Base-by-base conservation (phyloP, 1,140 invertebrate genomes). In the Aleiodes sp. region DNA sequence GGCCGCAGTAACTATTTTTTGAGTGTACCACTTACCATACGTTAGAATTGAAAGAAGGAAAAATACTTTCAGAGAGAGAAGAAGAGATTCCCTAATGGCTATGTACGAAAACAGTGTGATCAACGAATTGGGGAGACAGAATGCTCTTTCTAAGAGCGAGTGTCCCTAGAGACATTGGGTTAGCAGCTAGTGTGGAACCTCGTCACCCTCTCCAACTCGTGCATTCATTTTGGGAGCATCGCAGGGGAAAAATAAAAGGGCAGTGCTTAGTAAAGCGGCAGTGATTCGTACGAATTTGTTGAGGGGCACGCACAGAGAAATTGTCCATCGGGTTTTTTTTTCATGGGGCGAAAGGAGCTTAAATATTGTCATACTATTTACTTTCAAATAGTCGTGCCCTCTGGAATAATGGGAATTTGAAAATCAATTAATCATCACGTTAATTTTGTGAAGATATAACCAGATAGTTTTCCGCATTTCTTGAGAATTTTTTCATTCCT, bases 231-330 rank as follows among this genome's bases (percentile, higher is more conserved):
- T 41, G 56, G 33, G 26, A 67, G 12, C 7, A 9, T 19, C 19
- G 43, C 31, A 24, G 41, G 59, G 59, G 59, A 62, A 16, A 43
- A 69, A 63, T 63, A 69, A 69, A 69, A 61, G 60, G 41, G 39
- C 59, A 69, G 39, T 61, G 66, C 29, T 68, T 52, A 68, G n/a
- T 62, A 52, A 64, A 72, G 72, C 70, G 71, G 74, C 77, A 78
- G 70, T 76, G 72, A 79, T 80, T 80, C 75, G 75, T 72, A 70
- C 70, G 68, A 78, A 75, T 77, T 79, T 63, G 41, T 57, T 57
- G 16, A 21, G 29, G 28, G 29, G 4, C 2, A 31, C 37, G 35
- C n/a, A 41, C n/a, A 26, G 43, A 28, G 19, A 37, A 57, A 35
- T 35, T 59, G 14, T 33, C 6, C 56, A 37, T 9, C 37, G 35